These are phyloP conservation scores for Penaeus indicus DNA, from an alignment of 1,140 invertebrate genomes.

Conservation along the genomic window DNA sequence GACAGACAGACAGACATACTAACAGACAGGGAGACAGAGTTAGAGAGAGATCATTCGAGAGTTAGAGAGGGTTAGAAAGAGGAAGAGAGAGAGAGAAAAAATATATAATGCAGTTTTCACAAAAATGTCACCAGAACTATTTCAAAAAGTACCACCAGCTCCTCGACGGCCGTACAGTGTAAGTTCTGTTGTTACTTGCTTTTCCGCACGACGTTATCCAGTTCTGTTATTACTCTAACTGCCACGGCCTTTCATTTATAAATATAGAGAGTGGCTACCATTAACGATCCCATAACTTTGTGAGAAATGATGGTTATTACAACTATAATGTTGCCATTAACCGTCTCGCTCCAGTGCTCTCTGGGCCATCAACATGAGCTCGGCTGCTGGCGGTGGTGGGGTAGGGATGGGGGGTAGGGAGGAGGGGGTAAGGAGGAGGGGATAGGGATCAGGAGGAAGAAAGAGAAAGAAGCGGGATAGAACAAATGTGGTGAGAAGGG, in stretches of 20 bases:
- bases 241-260: conserved; percentile 56
- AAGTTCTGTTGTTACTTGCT: too few relatives aligned
- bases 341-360: conserved; percentile 31
- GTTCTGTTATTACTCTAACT: conserved; percentile 57
- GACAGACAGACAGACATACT: background rate
- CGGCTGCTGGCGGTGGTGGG: background rate
- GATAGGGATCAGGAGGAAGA: too few relatives aligned
- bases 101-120: too few relatives aligned
- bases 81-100: too few relatives aligned
- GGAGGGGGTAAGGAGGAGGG: background rate
- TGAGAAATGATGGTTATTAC: conserved; percentile 61
- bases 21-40: background rate
- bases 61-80: too few relatives aligned
- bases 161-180: too few relatives aligned
- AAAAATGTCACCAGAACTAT: too few relatives aligned
- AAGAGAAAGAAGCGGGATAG: too few relatives aligned
- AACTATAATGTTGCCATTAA: conserved; percentile 58
- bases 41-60: background rate
- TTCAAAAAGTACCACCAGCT: too few relatives aligned
- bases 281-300: conserved; percentile 58
- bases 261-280: conserved; percentile 54
- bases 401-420: background rate
- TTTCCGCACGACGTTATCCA: background rate
- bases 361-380: conserved; percentile 34
- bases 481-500: too few relatives aligned